Evolutionary conservation across 1,140 invertebrate genomes (phyloP), one percentile per base, ranked within the genome.

Genomic region (Drosophila athabasca): DNA sequence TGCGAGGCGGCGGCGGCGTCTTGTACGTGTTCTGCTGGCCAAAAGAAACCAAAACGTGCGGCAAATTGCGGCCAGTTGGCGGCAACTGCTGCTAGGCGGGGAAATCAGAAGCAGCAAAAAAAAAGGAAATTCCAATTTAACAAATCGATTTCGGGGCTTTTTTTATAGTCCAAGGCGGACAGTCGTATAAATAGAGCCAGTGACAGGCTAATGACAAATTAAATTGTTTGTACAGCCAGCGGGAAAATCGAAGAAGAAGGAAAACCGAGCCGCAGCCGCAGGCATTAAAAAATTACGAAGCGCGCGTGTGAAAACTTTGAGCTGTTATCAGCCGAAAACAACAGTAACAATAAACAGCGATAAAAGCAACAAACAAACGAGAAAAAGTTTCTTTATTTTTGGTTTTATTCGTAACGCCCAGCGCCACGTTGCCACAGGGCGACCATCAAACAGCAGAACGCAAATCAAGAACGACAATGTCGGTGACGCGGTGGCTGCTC

Each of bases 391-490:
- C 62, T 46, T 52, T 83, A 72, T 62, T 68, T 67, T 67, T 44
- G 62, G 60, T 55, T 61, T 67, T 68, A 65, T 54, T 54, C 44
- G 60, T 62, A 50, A 52, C 65, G 57, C 53, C 62, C 35, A 54
- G 35, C 49, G 15, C 43, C 51, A 24, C 60, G 17, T 50, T 41
- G 35, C 49, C 51, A 19, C 50, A 39, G 39, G 41, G 8, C 57
- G 35, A 55, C 24, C 45, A 59, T 59, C 53, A 50, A 48, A 72
- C 50, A 65, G 59, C 79, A 61, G 58, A 55, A 85, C 65, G 82
- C 78, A 85, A 88, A 85, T 88, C 79, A 79, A 78, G 67, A 88
- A 83, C 64, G 79, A 88, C 68, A 88, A 79, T 79, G 76, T 62
- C 51, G 61, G 62, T 60, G 76, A 66, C 71, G 60, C 59, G 76